These are phyloP conservation scores for Heliconius hortense DNA, from an alignment of 2,888 invertebrate species.

Conservation along the genomic window DNA sequence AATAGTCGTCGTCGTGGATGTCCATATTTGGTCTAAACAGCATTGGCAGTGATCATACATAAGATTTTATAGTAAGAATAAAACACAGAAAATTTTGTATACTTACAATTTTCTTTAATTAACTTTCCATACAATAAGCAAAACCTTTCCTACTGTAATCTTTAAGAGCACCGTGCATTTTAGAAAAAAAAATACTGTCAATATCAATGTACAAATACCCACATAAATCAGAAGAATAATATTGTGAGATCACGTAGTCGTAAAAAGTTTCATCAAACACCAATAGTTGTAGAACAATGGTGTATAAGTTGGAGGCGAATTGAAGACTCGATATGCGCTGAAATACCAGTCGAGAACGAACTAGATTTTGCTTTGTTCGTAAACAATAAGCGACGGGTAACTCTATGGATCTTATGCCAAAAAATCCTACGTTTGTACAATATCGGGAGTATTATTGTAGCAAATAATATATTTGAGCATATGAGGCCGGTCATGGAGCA, in stretches of 20 bases:
- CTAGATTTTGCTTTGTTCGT: slow-evolving; percentile 69
- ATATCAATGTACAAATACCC: neutral
- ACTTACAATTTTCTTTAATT: no score
- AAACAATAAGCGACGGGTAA: slow-evolving; percentile 71
- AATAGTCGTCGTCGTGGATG: no score
- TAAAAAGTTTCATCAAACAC: slow-evolving; percentile 65
- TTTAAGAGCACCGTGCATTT: no score
- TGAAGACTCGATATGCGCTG: slow-evolving; percentile 58
- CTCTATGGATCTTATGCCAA: slow-evolving; percentile 67
- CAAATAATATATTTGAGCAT: neutral
- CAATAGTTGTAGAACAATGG: slow-evolving; percentile 72
- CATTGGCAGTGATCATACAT: no score
- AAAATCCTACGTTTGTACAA: slow-evolving; percentile 38
- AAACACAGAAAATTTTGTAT: no score
- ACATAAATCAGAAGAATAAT: slow-evolving; percentile 39
- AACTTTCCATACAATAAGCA: no score
- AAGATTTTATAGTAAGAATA: no score
- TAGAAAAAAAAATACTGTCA: neutral
- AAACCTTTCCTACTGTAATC: no score
- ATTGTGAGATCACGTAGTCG: slow-evolving; percentile 51
- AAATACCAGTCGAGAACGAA: slow-evolving; percentile 56
- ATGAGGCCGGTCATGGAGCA: no score
- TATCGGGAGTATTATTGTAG: neutral
- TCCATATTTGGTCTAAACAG: no score
- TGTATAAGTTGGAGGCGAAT: slow-evolving; percentile 65